Evolutionary conservation across 92 coral and sea anemone genomes (phyloP).

Genomic region (Phenganax marumi): DNA sequence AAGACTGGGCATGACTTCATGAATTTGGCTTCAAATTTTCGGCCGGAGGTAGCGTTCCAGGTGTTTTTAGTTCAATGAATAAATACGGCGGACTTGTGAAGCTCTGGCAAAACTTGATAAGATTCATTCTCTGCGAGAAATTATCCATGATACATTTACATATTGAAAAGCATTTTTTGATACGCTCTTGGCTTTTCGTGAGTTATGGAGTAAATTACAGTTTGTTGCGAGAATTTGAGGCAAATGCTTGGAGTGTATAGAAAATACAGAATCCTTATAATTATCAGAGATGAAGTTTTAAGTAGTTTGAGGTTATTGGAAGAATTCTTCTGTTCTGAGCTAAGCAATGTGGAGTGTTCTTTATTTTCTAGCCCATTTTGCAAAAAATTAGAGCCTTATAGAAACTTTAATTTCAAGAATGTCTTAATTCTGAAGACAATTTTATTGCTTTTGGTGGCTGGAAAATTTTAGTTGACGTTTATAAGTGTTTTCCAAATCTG

Average conservation of each 20-base stretch:
- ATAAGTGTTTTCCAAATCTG: constrained; percentile 3
- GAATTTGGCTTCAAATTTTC: no score
- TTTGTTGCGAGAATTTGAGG: neutral
- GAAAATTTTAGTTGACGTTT: constrained; percentile 6
- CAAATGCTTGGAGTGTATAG: neutral
- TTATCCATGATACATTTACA: no score
- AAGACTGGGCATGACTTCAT: no score
- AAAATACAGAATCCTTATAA: neutral
- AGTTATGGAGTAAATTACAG: neutral
- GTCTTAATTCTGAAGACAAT: constrained; percentile 23
- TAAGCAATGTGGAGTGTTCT: neutral
- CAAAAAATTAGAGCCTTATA: neutral
- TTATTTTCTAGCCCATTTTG: neutral
- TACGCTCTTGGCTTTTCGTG: no score
- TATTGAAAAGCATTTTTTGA: constrained; percentile 23
- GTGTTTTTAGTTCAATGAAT: no score
- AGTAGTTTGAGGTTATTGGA: neutral
- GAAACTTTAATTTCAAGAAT: neutral
- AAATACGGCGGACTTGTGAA: no score
- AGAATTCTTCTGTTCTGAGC: constrained; percentile 1
- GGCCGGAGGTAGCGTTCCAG: no score
- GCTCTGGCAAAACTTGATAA: no score
- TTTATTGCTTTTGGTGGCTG: constrained; percentile 18
- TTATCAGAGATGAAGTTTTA: neutral
- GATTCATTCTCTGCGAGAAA: no score